Base-by-base conservation (phyloP, 1,140 invertebrate species). In the Nasonia giraulti region DNA sequence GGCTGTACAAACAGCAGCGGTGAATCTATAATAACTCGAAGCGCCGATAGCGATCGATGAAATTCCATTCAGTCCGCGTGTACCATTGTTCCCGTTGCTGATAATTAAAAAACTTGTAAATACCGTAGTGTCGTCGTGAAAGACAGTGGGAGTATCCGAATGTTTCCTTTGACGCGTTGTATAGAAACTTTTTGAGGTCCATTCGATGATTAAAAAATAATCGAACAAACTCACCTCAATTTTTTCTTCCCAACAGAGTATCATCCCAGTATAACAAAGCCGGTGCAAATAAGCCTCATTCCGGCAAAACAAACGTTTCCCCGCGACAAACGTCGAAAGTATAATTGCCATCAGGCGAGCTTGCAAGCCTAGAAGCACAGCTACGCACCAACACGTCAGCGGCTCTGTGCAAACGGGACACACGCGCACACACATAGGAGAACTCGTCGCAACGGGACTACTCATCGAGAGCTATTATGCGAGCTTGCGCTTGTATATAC, bases 311-410 rank as follows among this genome's bases (percentile, higher is more conserved):
- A 62, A 62, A 71, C 23, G 69, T 33, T 71, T 33, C 68, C 31
- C 76, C 50, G 20, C 50, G 76, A 78, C 31, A 37, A 78, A 78
- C 27, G 50, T 40, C 50, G 14, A 78, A 78, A 78, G 76, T 66
- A 78, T 78, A 78, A 78, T 78, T 78, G 76, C 75, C 68, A 37
- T 37, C 33, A 71, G 12, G 27, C n/a, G 68, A 11, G 68, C 68
- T 37, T 37, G 33, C 33, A 37, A 37, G 68, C 27, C 27, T 31
- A 71, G 31, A 11, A 71, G 31, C 31, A 17, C 1, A 27, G n/a
- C 12, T 33, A 33, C 5, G 33, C 10, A 71, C 23, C 6, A 12
- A 33, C 31, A 8, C 69, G 23, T 71, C 69, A 27, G 23, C 37
- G 73, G 17, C 37, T 33, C 37, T 37, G 37, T 20, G 12, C 73